Percentiles rank a stretch among this genome's conserved stretches.
These are phyloP conservation scores for Caiman crocodilus DNA, from an alignment of 2,797 vertebrate species.

Conservation along the genomic window DNA sequence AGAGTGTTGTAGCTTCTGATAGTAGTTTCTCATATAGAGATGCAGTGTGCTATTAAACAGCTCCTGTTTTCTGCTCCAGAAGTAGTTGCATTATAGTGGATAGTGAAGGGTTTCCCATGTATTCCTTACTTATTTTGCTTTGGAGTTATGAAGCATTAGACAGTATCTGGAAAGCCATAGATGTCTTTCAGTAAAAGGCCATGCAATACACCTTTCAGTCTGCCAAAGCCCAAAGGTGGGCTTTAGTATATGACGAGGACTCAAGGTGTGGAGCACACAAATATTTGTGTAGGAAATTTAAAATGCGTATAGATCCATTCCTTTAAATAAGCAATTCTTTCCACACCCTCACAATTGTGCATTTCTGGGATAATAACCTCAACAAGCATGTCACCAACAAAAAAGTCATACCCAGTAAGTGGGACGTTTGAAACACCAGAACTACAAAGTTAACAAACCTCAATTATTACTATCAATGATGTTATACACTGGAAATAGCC, in stretches of 20 bases:
- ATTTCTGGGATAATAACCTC: background rate
- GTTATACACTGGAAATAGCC: constrained; percentile 17
- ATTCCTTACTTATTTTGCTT: background rate
- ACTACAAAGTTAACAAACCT: background rate
- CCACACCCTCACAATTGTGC: background rate
- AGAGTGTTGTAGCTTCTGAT: no score
- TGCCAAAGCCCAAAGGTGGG: background rate
- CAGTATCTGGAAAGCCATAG: background rate
- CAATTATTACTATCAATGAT: constrained; percentile 16
- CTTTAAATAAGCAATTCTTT: constrained; percentile 25
- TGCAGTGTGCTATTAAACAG: background rate
- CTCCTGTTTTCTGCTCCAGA: background rate
- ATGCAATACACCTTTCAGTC: constrained; percentile 2
- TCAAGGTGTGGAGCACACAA: background rate
- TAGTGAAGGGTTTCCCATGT: background rate
- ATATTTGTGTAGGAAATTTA: background rate
- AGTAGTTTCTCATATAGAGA: background rate
- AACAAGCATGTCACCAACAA: background rate
- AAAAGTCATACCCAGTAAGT: constrained; percentile 23
- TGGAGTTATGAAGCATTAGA: background rate
- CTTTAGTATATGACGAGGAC: background rate
- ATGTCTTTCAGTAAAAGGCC: background rate
- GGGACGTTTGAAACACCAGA: background rate
- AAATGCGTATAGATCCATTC: background rate
- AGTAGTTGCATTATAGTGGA: background rate